Conservation (phyloP, 2,888 invertebrate species). For the Harpalus rufipes region DNA sequence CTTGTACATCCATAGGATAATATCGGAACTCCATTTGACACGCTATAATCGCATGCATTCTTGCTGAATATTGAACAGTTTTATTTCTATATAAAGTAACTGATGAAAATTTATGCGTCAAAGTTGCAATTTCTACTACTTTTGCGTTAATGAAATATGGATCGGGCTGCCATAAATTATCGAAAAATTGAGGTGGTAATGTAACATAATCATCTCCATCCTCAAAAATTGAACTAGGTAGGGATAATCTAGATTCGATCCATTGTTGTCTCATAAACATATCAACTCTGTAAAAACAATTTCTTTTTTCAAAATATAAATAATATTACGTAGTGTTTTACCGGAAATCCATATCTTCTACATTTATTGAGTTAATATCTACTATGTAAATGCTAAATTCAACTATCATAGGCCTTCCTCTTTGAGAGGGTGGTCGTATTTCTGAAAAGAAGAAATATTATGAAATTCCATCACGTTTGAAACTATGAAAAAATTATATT, state of each 20-base stretch:
- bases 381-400: constrained; percentile 91
- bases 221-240: constrained; percentile 89
- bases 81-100: constrained; percentile 89
- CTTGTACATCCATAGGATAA: constrained; percentile 92
- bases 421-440: constrained; percentile 87
- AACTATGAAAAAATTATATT: neutral
- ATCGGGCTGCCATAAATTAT: constrained; percentile 93
- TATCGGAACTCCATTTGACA: constrained; percentile 93
- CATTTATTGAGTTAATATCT: constrained; percentile 92
- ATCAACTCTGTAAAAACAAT: constrained; percentile 83
- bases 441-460: constrained; percentile 77
- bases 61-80: constrained; percentile 88
- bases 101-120: constrained; percentile 89
- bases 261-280: constrained; percentile 91
- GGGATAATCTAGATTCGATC: constrained; percentile 87
- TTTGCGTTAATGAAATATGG: constrained; percentile 92
- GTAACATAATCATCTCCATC: constrained; percentile 90
- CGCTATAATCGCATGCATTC: constrained; percentile 91
- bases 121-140: constrained; percentile 89
- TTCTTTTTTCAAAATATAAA: neutral
- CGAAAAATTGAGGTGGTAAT: constrained; percentile 88
- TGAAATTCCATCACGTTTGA: constrained; percentile 14
- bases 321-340: constrained; percentile 74
- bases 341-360: constrained; percentile 94
- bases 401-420: constrained; percentile 86